Evolutionary conservation across 2,888 invertebrate genomes (phyloP).

Genomic region (Charanyca ferruginea): DNA sequence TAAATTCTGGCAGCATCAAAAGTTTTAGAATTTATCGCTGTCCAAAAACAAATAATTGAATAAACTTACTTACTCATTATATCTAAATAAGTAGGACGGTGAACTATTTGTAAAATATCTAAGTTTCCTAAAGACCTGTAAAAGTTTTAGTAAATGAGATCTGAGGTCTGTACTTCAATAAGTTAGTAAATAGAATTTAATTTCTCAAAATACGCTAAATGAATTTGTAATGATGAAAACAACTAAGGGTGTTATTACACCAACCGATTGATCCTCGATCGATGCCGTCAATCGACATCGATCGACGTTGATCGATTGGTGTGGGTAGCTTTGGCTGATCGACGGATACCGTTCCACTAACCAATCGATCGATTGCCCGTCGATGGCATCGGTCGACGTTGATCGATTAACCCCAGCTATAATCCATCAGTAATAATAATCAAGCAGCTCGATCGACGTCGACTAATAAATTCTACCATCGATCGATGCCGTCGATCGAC

Average conservation of each 20-base stretch:
- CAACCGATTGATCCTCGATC: too few relatives aligned
- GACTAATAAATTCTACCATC: too few relatives aligned
- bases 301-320: too few relatives aligned
- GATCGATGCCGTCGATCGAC: too few relatives aligned
- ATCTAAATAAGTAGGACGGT: slow-evolving; percentile 10
- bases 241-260: neutral
- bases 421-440: too few relatives aligned
- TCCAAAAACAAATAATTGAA: slow-evolving; percentile 54
- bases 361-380: too few relatives aligned
- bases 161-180: slow-evolving; percentile 12
- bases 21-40: slow-evolving; percentile 52
- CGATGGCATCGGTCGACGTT: too few relatives aligned
- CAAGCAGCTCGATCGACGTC: too few relatives aligned
- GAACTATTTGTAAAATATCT: slow-evolving; percentile 54
- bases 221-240: slow-evolving; percentile 16
- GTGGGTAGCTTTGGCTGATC: too few relatives aligned
- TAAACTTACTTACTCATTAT: slow-evolving; percentile 56
- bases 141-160: slow-evolving; percentile 26
- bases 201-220: slow-evolving; percentile 1
- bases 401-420: too few relatives aligned
- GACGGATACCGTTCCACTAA: too few relatives aligned
- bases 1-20: slow-evolving; percentile 46
- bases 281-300: too few relatives aligned
- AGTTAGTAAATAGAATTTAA: slow-evolving; percentile 22
- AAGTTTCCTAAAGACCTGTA: slow-evolving; percentile 11